Evolutionary conservation across 2,113 vertebrate genomes (phyloP), one percentile per base, ranked within the genome.

Genomic region (Ochotona curzoniae): DNA sequence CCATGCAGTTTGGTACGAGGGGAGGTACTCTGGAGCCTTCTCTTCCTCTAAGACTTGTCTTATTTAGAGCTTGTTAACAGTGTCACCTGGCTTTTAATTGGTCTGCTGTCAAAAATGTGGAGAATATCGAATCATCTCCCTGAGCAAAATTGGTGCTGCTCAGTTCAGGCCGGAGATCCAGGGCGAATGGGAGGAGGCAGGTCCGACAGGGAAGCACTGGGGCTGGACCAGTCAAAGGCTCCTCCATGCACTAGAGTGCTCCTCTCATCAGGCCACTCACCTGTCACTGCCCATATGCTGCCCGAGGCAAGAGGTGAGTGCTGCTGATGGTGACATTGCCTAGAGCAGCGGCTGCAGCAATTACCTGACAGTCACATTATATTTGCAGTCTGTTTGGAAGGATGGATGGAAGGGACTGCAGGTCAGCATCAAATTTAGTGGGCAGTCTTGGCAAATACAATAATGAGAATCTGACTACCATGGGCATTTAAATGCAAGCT

Each of bases 41-140:
- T 5, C 2, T 12, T 61, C 67, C 57, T 91, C 61, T n/a, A 67
- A 63, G 60, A 51, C 18, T 57, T 82, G 81, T 57, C 87, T 96
- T 96, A 93, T 81, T 93, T 73, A 89, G 94, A 86, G 83, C 89
- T 94, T 80, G 92, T 96, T 96, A 97, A 91, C 1, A 0, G 83
- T 89, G 64, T 82, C 76, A 74, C 87, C 63, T 57, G 70, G 20
- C 1, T 94, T 95, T 93, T 97, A 96, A 96, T 97, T 97, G 94
- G 96, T 93, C 81, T 94, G 94, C 96, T 96, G 96, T 97, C 95
- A 97, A 91, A 95, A 95, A 71, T 87, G 44, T 79, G 76, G 57
- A 91, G 92, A 89, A 91, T 51, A 74, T 80, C 20, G 63, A 95
- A 69, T 84, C 57, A 82, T 90, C 69, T 97, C 84, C 49, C 76